phyloP scores from a whole-genome alignment of 1,140 invertebrate species.

The Stegodyphus dumicola region DNA sequence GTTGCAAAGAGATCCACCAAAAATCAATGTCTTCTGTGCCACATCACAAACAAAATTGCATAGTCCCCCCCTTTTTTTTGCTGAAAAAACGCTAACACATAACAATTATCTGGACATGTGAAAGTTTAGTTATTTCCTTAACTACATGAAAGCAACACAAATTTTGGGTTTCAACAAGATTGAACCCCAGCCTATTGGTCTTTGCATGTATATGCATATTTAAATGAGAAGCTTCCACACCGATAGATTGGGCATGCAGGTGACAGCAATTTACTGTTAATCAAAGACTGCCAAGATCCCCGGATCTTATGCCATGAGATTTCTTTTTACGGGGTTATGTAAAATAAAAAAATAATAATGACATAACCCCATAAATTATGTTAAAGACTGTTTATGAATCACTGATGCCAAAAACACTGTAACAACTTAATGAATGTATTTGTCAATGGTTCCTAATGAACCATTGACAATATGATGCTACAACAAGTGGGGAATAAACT shows the following conservation, averaged over 20 bases:
- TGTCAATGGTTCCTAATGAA: too few relatives aligned
- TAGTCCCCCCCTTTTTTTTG: slow-evolving; percentile 1
- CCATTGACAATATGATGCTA: not conserved
- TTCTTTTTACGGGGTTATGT: not conserved
- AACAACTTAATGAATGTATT: not conserved
- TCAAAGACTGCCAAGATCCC: not conserved
- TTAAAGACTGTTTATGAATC: slow-evolving; percentile 1
- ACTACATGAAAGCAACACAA: not conserved
- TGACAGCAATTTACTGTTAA: not conserved
- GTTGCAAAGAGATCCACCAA: slow-evolving; percentile 14
- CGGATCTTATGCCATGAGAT: not conserved
- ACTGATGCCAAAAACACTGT: not conserved
- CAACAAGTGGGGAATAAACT: not conserved
- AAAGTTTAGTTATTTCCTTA: slow-evolving; percentile 2
- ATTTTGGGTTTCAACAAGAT: slow-evolving; percentile 6
- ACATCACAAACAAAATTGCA: not conserved
- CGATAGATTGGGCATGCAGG: not conserved
- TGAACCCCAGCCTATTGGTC: not conserved
- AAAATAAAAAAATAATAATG: too few relatives aligned
- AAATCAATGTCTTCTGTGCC: not conserved
- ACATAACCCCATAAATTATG: too few relatives aligned
- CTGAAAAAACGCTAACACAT: not conserved
- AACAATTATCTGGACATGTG: not conserved
- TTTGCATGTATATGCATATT: not conserved
- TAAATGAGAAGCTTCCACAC: not conserved